Percentiles rank a stretch among this genome's conserved stretches.
Conservation (phyloP, 2,113 vertebrate species). For the Elephas maximus region DNA sequence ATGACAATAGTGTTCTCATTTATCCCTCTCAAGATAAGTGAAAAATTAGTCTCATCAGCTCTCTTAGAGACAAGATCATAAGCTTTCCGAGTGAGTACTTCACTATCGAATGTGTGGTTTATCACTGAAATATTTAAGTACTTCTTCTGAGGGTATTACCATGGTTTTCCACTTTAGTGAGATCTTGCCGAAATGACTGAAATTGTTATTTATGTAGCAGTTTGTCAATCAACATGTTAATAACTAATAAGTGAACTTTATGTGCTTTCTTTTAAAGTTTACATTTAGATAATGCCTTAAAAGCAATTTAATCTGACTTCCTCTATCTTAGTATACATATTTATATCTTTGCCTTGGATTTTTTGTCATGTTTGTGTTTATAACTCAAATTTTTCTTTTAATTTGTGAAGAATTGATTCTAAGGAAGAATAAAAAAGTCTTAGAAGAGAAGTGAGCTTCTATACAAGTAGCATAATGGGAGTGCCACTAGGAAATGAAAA, state of each 20-base stretch:
- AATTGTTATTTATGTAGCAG: conserved; percentile 20
- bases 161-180: background rate
- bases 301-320: background rate
- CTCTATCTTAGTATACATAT: background rate
- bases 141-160: background rate
- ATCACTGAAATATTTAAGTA: background rate
- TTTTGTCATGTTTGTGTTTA: background rate
- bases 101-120: background rate
- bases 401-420: conserved; percentile 28
- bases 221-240: background rate
- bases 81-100: conserved; percentile 3
- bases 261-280: background rate
- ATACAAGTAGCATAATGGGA: background rate
- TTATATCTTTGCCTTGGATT: conserved; percentile 21
- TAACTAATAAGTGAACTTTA: background rate
- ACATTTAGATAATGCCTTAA: background rate
- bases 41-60: background rate
- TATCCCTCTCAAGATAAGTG: conserved; percentile 18
- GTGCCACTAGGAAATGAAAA: background rate
- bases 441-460: conserved; percentile 15
- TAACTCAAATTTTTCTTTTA: background rate
- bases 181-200: background rate
- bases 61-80: background rate
- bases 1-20: conserved; percentile 46
- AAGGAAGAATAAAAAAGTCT: conserved; percentile 1